Evolutionary conservation across 2,888 invertebrate genomes (phyloP).

Genomic region (Latrodectus hesperus): DNA sequence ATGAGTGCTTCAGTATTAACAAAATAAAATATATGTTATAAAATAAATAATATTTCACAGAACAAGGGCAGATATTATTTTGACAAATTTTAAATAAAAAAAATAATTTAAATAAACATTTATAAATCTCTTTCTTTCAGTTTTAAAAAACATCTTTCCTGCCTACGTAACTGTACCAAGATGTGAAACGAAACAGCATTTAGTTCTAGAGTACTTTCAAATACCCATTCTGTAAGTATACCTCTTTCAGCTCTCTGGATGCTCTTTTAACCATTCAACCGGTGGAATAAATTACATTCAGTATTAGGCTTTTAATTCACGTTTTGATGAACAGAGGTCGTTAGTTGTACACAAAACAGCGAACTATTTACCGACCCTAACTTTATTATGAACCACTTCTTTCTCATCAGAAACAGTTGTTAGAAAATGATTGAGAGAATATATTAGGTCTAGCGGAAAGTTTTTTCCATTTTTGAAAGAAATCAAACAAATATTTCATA

Average conservation of each 20-base stretch:
- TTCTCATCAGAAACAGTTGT: too few species aligned
- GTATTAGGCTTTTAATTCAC: not conserved
- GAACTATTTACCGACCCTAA: not conserved
- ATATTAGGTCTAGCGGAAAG: too few species aligned
- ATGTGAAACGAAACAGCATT: conserved; percentile 51
- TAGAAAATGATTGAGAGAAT: too few species aligned
- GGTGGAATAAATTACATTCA: not conserved
- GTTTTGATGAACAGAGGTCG: not conserved
- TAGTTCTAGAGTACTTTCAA: conserved; percentile 41
- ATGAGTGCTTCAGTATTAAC: too few species aligned
- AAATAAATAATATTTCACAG: too few species aligned
- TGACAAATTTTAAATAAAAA: too few species aligned
- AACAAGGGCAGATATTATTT: too few species aligned
- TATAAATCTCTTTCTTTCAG: conserved; percentile 26
- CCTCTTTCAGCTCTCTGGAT: not conserved
- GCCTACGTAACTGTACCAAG: conserved; percentile 38
- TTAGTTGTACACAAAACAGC: not conserved
- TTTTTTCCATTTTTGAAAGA: too few species aligned
- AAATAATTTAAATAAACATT: too few species aligned
- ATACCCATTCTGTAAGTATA: conserved; percentile 64
- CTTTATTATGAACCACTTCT: not conserved
- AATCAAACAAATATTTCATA: too few species aligned
- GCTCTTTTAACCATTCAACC: not conserved
- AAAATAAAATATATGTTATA: too few species aligned
- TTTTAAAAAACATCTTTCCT: conserved; percentile 20